Evolutionary conservation across 2,888 invertebrate species (phyloP).

Genomic region (Polylopha cassiicola): DNA sequence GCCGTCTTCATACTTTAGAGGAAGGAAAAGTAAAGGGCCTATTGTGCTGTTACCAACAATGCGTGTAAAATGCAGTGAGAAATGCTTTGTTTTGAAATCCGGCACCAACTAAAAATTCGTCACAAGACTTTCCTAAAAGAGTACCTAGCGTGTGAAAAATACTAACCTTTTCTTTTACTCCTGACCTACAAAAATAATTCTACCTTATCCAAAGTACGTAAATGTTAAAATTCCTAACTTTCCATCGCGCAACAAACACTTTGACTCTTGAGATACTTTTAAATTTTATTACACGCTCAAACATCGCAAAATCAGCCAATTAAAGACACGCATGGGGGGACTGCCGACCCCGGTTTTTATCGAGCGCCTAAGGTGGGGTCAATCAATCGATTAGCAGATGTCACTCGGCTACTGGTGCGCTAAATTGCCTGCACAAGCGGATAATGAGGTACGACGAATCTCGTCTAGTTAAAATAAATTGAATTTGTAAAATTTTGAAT

Average conservation of each 20-base stretch:
- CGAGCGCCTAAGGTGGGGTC: slow-evolving; percentile 58
- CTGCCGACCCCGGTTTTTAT: slow-evolving; percentile 55
- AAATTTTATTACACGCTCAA: background rate
- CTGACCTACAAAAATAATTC: too few species aligned
- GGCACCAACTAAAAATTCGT: background rate
- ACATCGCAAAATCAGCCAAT: slow-evolving; percentile 31
- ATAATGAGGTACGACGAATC: slow-evolving; percentile 43
- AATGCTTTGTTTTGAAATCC: background rate
- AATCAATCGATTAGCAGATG: slow-evolving; percentile 76
- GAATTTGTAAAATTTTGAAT: too few species aligned
- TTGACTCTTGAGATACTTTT: too few species aligned
- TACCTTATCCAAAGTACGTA: too few species aligned
- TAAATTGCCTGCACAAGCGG: slow-evolving; percentile 59
- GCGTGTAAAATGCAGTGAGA: slow-evolving; percentile 15
- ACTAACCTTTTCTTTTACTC: too few species aligned
- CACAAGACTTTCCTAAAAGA: slow-evolving; percentile 1
- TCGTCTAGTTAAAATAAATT: slow-evolving; percentile 42
- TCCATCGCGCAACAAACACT: too few species aligned
- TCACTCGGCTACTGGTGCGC: slow-evolving; percentile 69
- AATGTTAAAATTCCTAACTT: too few species aligned
- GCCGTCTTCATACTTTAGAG: slow-evolving; percentile 5
- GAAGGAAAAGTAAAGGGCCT: slow-evolving; percentile 4
- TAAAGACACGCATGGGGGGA: slow-evolving; percentile 41
- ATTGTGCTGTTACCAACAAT: slow-evolving; percentile 13
- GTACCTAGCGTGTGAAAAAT: too few species aligned